Percentiles rank a stretch among this genome's conserved stretches.
phyloP scores from a whole-genome alignment of 2,113 vertebrate genomes.

The Centrocercus urophasianus region DNA sequence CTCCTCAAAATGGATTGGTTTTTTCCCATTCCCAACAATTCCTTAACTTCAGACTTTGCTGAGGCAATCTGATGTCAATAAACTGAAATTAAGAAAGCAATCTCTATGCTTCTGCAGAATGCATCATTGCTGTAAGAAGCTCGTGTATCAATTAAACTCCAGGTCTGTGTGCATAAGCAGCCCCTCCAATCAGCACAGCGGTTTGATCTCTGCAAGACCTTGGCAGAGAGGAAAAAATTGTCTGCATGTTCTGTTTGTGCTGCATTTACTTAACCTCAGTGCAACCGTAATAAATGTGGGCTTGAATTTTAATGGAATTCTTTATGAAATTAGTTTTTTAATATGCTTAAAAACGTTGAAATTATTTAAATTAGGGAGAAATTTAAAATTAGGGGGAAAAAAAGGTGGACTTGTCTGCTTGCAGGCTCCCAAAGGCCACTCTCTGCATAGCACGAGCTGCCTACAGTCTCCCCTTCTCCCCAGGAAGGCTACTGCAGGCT shows the following conservation, averaged over 20 bases:
- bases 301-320: neutral
- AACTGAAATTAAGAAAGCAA: neutral
- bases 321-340: neutral
- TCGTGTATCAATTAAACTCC: neutral
- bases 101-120: neutral
- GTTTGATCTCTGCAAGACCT: conserved; percentile 13
- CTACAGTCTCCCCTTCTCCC: neutral
- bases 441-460: neutral
- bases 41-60: neutral
- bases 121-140: neutral
- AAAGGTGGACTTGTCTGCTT: neutral
- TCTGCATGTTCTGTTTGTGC: neutral
- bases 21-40: neutral
- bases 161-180: neutral
- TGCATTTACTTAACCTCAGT: neutral
- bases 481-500: neutral
- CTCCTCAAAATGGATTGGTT: neutral
- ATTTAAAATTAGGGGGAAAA: neutral
- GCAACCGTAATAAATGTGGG: neutral
- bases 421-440: neutral
- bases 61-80: neutral
- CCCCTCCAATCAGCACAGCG: conserved; percentile 1
- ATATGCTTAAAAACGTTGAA: neutral
- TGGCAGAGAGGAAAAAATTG: neutral
- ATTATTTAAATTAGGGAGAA: neutral